phyloP scores from a whole-genome alignment of 1,140 invertebrate species.

The Alviniconcha marisindica region DNA sequence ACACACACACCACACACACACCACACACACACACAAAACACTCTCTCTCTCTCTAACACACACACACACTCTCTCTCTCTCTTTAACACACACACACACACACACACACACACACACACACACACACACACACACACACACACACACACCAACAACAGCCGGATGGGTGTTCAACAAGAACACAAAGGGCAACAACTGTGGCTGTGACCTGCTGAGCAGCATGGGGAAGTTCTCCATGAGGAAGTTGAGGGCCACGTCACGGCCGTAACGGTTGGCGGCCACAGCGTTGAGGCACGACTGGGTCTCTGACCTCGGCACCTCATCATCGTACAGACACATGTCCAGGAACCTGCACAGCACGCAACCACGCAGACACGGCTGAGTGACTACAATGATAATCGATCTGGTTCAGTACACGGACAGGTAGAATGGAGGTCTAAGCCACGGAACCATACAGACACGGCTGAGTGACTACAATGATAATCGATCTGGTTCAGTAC shows the following conservation, averaged over 20 bases:
- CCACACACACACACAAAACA: not conserved
- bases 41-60: not conserved
- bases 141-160: too few species aligned
- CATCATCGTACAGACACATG: slow-evolving; percentile 26
- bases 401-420: too few species aligned
- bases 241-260: slow-evolving; percentile 34
- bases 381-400: too few species aligned
- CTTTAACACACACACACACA: not conserved
- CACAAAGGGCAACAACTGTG: too few species aligned
- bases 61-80: not conserved
- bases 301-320: not conserved
- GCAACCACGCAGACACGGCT: too few species aligned
- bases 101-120: too few species aligned
- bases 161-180: not conserved
- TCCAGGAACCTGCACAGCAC: slow-evolving; percentile 39
- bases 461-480: too few species aligned
- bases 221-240: slow-evolving; percentile 32
- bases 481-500: too few species aligned
- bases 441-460: too few species aligned
- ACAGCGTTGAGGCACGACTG: slow-evolving; percentile 11
- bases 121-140: too few species aligned
- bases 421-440: too few species aligned
- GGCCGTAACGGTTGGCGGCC: slow-evolving; percentile 28
- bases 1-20: not conserved
- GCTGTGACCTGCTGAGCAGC: not conserved